A percentile compares a stretch with the other conserved stretches of the same genome.
phyloP scores from a whole-genome alignment of 2,888 invertebrate genomes.

The Diploptera punctata region DNA sequence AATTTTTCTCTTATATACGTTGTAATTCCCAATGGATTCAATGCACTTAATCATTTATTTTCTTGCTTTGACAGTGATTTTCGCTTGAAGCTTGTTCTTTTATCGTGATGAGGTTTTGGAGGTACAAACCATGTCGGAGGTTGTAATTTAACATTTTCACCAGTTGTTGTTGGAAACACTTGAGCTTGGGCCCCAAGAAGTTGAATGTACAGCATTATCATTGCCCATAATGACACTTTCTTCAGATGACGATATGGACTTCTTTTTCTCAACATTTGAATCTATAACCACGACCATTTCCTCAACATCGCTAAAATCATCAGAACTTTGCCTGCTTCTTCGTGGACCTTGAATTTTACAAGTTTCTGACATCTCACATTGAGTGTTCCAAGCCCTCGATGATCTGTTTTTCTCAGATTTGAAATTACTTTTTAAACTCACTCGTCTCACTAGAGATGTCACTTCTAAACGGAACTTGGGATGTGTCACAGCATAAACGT shows the following conservation, averaged over 20 bases:
- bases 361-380: not conserved
- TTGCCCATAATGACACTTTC: not conserved
- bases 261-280: conserved; percentile 34
- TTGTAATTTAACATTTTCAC: not conserved
- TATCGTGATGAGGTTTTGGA: conserved; percentile 47
- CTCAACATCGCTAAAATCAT: conserved; percentile 45
- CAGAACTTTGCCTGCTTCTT: not conserved
- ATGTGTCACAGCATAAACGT: conserved; percentile 80
- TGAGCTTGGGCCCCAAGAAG: no score
- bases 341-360: not conserved
- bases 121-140: conserved; percentile 44
- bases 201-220: no score
- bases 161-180: not conserved
- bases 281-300: conserved; percentile 62
- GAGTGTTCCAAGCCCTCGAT: conserved; percentile 52
- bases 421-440: conserved; percentile 48
- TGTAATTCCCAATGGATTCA: no score
- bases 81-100: conserved; percentile 36
- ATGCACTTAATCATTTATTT: no score
- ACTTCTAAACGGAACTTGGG: conserved; percentile 74
- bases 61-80: no score
- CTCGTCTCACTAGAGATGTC: conserved; percentile 54
- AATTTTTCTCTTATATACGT: no score
- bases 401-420: conserved; percentile 40
- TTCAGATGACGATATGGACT: not conserved